phyloP scores from a whole-genome alignment of 2,113 vertebrate genomes.

The Chauna torquata region DNA sequence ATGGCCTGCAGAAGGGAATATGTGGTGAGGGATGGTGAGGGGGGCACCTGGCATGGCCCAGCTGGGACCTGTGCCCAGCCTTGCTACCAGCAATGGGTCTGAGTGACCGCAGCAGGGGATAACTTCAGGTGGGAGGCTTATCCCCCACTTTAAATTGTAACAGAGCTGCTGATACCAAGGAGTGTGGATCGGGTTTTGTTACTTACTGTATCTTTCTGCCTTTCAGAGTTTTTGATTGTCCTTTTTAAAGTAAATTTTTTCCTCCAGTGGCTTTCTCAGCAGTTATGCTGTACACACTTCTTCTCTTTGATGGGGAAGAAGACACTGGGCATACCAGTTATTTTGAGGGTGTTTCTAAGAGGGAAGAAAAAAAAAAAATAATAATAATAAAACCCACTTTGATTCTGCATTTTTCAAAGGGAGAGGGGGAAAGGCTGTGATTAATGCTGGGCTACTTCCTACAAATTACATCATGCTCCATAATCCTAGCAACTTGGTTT shows the following conservation, averaged over 20 bases:
- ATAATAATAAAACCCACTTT: too few relatives aligned
- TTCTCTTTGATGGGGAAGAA: background rate
- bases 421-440: background rate
- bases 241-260: background rate
- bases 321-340: background rate
- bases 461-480: background rate
- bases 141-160: background rate
- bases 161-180: background rate
- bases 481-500: background rate
- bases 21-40: background rate
- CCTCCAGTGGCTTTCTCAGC: background rate
- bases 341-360: background rate
- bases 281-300: background rate
- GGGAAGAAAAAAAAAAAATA: background rate
- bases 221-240: background rate
- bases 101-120: too few relatives aligned
- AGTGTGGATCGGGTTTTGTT: background rate
- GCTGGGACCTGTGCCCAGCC: background rate
- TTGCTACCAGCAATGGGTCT: background rate
- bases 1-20: background rate
- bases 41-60: rapidly evolving
- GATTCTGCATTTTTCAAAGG: background rate
- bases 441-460: background rate
- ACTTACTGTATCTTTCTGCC: background rate
- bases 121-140: background rate